Percentiles rank a stretch among this genome's conserved stretches.
Conservation (phyloP, 2,888 invertebrate genomes). For the Adelognathus sp. region DNA sequence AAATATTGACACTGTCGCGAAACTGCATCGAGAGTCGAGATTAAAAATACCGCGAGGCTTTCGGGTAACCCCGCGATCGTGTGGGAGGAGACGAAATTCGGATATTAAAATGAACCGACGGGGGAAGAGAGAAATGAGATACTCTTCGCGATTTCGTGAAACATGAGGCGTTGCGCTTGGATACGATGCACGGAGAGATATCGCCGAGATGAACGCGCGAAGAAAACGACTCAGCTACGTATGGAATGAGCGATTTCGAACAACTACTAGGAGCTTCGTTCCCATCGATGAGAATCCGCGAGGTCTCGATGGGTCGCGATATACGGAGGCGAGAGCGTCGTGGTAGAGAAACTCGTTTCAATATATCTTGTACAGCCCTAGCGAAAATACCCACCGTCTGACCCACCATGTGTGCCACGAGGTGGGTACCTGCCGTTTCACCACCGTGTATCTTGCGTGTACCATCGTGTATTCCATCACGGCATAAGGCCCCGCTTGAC, state of each 20-base stretch:
- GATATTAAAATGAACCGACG: constrained; percentile 12
- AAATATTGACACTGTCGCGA: constrained; percentile 57
- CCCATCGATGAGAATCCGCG: constrained; percentile 18
- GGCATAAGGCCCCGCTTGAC: too few species aligned
- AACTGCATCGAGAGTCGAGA: constrained; percentile 48
- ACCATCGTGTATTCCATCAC: too few species aligned
- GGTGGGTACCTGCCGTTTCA: too few species aligned
- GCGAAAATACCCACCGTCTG: too few species aligned
- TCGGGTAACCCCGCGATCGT: constrained; percentile 1
- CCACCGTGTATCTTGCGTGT: too few species aligned
- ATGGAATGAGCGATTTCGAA: not conserved
- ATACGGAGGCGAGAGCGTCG: constrained; percentile 18
- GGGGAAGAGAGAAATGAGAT: constrained; percentile 1
- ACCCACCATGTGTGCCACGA: too few species aligned
- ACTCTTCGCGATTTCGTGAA: constrained; percentile 27
- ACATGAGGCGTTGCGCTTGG: constrained; percentile 32
- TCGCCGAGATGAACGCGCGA: not conserved
- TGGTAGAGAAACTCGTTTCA: constrained; percentile 57
- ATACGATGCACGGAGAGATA: constrained; percentile 16
- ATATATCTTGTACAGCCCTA: too few species aligned
- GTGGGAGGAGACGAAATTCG: not conserved
- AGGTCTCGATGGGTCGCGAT: constrained; percentile 31
- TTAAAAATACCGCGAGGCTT: constrained; percentile 52
- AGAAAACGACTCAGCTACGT: not conserved
- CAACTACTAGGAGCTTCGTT: not conserved